phyloP scores from a whole-genome alignment of 2,797 vertebrate species.

The Corythornis leucogaster region DNA sequence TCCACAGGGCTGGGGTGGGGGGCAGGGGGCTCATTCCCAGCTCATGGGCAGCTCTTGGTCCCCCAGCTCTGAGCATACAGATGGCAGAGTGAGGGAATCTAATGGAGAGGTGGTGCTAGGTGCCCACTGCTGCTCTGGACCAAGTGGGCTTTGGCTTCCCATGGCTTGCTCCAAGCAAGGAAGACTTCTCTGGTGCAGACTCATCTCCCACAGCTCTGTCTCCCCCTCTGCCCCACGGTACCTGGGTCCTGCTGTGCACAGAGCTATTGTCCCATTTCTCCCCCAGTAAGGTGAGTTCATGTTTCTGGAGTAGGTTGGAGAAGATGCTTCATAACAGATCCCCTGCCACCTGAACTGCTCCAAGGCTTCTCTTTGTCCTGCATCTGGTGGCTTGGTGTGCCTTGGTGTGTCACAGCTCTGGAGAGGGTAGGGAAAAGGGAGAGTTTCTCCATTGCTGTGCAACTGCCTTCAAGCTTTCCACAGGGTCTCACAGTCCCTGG shows the following conservation, averaged over 20 bases:
- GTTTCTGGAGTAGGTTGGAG: neutral
- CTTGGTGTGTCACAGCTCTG: neutral
- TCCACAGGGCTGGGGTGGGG: neutral
- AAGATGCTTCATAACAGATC: neutral
- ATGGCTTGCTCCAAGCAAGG: neutral
- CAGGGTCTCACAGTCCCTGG: neutral
- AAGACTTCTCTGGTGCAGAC: neutral
- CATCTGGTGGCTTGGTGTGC: neutral
- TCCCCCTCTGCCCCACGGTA: neutral
- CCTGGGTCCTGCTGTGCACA: neutral
- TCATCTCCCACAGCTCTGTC: neutral
- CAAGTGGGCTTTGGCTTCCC: neutral
- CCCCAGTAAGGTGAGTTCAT: rapidly evolving
- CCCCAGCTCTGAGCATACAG: neutral
- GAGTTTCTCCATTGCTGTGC: neutral
- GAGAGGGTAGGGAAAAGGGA: rapidly evolving
- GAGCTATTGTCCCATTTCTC: neutral
- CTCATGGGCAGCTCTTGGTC: neutral
- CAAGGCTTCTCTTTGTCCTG: neutral
- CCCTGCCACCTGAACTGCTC: neutral
- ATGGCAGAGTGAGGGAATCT: neutral
- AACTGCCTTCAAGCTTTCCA: neutral
- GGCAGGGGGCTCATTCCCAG: neutral
- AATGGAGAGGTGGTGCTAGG: neutral
- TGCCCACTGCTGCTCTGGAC: neutral